Evolutionary conservation across 1,140 invertebrate species (phyloP), one percentile per base, ranked within the genome.

Genomic region (Drosophila paulistorum): DNA sequence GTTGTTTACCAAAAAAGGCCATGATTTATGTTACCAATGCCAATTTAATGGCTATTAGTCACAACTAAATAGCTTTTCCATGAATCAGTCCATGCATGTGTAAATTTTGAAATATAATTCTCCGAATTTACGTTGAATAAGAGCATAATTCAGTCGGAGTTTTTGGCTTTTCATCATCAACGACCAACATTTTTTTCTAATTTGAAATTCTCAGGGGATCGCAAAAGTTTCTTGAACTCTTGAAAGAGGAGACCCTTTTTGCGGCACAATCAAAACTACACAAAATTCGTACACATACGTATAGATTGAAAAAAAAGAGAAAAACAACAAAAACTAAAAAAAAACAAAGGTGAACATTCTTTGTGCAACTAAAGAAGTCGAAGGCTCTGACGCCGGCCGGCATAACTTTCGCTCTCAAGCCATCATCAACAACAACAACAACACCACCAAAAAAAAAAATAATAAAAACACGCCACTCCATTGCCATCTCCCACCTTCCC

Each of bases 221-320:
- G 79, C 74, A 85, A 71, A 86, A 87, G 83, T 89, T 87, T 87
- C 71, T 83, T 87, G 83, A 87, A 87, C 83, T 77, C 70, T 45
- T n/a, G 30, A 58, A 62, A 65, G 30, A 30, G 30, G 55, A 77
- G 55, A 66, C 71, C 68, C 74, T 68, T 77, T 63, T 57, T 45
- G 41, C 63, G 74, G 62, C 73, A 54, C 26, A 61, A 51, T 75
- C 74, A 68, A 48, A 71, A 39, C 51, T 65, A 57, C 33, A 72
- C 14, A 68, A 39, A 35, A 11, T 10, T 41, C 45, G 35, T n/a
- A 37, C 41, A 20, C 17, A 41, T 37, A 23, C 39, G 70, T 69
- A 71, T 64, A 65, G 39, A 58, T 33, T 54, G 45, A 61, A 69
- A 70, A 71, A 70, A 71, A 65, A 17, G 17, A 17, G 17, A 17